These are phyloP conservation scores for Caerostris extrusa DNA, from an alignment of 1,140 invertebrate species.

Conservation along the genomic window DNA sequence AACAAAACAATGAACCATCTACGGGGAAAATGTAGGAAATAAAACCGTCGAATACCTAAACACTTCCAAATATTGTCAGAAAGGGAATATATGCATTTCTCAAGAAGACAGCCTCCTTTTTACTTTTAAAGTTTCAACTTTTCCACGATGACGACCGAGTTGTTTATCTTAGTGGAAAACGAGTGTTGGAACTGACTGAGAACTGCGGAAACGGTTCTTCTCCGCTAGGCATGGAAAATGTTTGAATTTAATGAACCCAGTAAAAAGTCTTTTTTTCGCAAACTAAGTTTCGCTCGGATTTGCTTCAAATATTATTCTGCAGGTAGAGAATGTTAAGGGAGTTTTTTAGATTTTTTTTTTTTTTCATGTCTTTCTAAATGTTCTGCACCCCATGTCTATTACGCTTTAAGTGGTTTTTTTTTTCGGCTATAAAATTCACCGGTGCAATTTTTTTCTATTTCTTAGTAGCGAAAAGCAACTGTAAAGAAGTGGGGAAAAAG, in stretches of 20 bases:
- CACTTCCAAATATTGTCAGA: conserved; percentile 15
- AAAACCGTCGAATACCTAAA: not conserved
- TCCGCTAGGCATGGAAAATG: conserved; percentile 30
- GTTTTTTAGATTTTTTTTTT: not conserved
- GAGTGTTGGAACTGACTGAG: not conserved
- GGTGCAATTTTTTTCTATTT: not conserved
- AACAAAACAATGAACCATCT: not conserved
- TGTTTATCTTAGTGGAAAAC: conserved; percentile 4
- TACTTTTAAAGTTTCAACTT: not conserved
- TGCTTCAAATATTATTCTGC: conserved; percentile 43
- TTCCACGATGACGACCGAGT: not conserved
- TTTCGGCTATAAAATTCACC: not conserved
- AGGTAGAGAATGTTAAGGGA: not conserved
- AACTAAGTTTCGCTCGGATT: conserved; percentile 41
- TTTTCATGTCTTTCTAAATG: not conserved
- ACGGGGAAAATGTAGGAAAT: not conserved
- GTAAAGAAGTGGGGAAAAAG: not conserved
- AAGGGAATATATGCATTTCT: not conserved
- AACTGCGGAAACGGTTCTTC: conserved; percentile 37
- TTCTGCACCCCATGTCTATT: not conserved
- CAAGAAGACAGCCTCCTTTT: not conserved
- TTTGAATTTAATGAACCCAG: conserved; percentile 49
- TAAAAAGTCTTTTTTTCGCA: conserved; percentile 21
- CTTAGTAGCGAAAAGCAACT: not conserved
- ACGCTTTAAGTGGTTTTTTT: not conserved